Evolutionary conservation across 2,113 vertebrate species (phyloP).

Genomic region (Cephalopterus ornatus): DNA sequence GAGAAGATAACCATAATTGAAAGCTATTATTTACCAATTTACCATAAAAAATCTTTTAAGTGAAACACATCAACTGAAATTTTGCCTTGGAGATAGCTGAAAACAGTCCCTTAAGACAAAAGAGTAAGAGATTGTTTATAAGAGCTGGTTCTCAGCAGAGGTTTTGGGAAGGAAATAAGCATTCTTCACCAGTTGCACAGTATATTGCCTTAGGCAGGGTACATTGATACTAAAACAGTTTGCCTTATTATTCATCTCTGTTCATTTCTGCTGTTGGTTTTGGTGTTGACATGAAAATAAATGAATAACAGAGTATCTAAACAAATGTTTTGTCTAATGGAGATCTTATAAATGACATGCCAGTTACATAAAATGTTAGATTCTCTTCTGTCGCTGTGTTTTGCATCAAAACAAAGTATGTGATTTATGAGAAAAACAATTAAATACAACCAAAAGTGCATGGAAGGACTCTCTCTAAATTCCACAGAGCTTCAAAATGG

Average conservation of each 20-base stretch:
- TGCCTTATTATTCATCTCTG: conserved; percentile 46
- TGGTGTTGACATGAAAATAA: conserved; percentile 66
- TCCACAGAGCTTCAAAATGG: conserved; percentile 31
- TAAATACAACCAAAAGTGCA: conserved; percentile 38
- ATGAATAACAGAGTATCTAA: conserved; percentile 62
- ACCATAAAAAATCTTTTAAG: not conserved
- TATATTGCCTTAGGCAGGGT: conserved; percentile 62
- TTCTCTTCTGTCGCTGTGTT: conserved; percentile 32
- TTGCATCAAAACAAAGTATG: conserved; percentile 57
- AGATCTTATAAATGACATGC: conserved; percentile 46
- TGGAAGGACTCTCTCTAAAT: conserved; percentile 31
- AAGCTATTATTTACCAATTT: conserved; percentile 6
- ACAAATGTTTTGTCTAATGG: conserved; percentile 66
- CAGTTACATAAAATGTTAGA: conserved; percentile 58
- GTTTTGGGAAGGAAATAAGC: conserved; percentile 67
- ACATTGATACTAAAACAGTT: conserved; percentile 45
- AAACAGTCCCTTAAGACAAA: conserved; percentile 51
- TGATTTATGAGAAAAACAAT: conserved; percentile 62
- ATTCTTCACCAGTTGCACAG: conserved; percentile 68
- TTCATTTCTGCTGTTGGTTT: conserved; percentile 55
- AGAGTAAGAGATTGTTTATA: conserved; percentile 36
- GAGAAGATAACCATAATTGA: not conserved
- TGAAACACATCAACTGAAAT: not conserved
- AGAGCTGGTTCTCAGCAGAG: conserved; percentile 43
- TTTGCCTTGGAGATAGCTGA: not conserved